Evolutionary conservation across 2,888 invertebrate genomes (phyloP), one percentile per base, ranked within the genome.

Genomic region (Scelioninae gen. 2): DNA sequence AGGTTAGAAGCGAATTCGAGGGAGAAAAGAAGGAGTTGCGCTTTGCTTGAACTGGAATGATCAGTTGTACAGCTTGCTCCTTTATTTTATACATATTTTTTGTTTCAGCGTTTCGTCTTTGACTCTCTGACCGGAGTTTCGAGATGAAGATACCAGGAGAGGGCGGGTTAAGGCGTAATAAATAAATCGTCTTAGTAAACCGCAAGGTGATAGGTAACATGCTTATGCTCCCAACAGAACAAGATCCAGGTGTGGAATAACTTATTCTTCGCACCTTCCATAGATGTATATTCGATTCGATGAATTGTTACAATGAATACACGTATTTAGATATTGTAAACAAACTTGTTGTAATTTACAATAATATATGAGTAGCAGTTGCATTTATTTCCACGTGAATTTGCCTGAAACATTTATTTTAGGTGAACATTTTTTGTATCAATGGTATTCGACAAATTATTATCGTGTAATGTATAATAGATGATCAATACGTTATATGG

Each of bases 111-210:
- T 64, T 73, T 64, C 52, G 69, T 68, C 43, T 72, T 60, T 63
- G 61, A 43, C 61, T 65, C 60, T 65, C 52, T 46, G 57, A 57
- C 43, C 37, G 78, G 76, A 78, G 78, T 75, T 74, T 57, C 77
- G 78, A 84, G 84, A 84, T 84, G 82, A 84, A 84, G 84, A 84
- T 84, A 84, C 83, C 78, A 79, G 77, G 67, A 78, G 74, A 75
- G 79, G 84, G 83, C 82, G 83, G 81, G 80, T 78, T 81, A 75
- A 74, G 67, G 65, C 73, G 75, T 73, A 77, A 78, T 80, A 76
- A 74, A 84, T 84, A 84, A 82, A 84, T 83, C 82, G 79, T 79
- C 68, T 79, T 81, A 83, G 82, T 78, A 77, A 82, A 80, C 75
- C 76, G 76, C 77, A 77, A 68, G 78, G 81, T 81, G 82, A 80